Evolutionary conservation across 2,888 invertebrate genomes (phyloP).

Genomic region (Agriopis aurantiaria): DNA sequence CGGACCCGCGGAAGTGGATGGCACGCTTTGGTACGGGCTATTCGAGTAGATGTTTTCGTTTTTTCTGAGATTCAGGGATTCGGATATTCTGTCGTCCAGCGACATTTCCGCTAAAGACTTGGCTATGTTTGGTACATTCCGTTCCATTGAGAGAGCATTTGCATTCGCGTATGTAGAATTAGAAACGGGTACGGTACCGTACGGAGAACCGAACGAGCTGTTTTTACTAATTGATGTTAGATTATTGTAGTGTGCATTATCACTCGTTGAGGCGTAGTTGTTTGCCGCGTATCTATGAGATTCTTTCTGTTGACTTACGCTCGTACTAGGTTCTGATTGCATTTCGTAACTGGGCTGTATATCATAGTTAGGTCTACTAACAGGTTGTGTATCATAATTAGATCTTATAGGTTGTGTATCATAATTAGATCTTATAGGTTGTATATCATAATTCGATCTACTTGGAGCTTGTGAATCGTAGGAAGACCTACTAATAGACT

Average conservation of each 20-base stretch:
- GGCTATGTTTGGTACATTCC: conserved; percentile 54
- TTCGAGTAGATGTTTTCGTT: conserved; percentile 74
- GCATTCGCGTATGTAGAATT: conserved; percentile 57
- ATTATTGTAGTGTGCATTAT: conserved; percentile 63
- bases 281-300: conserved; percentile 66
- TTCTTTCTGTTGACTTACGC: conserved; percentile 54
- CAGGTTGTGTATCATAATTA: conserved; percentile 36
- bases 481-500: conserved; percentile 36
- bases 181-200: conserved; percentile 54
- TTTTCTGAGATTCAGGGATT: conserved; percentile 80
- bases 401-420: conserved; percentile 15
- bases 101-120: conserved; percentile 71
- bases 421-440: conserved; percentile 5
- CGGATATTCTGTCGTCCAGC: conserved; percentile 80
- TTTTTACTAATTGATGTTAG: conserved; percentile 54
- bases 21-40: conserved; percentile 51
- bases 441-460: conserved; percentile 5
- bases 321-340: conserved; percentile 47
- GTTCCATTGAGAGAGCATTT: conserved; percentile 62
- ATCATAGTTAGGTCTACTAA: conserved; percentile 20
- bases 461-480: conserved; percentile 48
- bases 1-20: conserved; percentile 55
- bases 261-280: conserved; percentile 48
- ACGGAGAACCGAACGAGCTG: conserved; percentile 53
- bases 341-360: conserved; percentile 48